Conservation (phyloP, 2,797 vertebrate species). For the Rousettus madagascariensis region DNA sequence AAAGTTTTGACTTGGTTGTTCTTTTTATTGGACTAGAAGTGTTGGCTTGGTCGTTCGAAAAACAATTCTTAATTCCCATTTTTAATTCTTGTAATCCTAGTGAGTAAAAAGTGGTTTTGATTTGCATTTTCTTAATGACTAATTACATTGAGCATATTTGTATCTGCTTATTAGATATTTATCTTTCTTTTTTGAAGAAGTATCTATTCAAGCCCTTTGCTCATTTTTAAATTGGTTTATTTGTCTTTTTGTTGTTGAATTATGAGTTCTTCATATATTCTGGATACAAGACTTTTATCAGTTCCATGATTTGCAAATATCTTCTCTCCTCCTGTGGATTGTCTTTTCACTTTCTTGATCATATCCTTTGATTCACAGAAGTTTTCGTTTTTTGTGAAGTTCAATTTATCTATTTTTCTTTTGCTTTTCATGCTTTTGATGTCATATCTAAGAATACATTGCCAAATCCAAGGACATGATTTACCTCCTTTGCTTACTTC, state of each 20-base stretch:
- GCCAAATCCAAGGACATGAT: not conserved
- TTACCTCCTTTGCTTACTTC: not conserved
- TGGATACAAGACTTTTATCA: not conserved
- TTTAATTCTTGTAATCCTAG: not conserved
- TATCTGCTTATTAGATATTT: not conserved
- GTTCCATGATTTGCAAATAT: not conserved
- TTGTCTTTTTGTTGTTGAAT: not conserved
- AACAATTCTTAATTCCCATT: not conserved
- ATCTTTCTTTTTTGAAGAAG: not conserved
- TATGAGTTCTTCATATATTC: not conserved
- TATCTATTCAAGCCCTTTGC: not conserved
- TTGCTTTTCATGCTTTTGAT: not conserved
- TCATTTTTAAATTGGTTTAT: not conserved
- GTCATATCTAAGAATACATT: not conserved
- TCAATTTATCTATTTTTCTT: not conserved
- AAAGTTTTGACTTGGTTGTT: too few relatives aligned
- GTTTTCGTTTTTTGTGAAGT: not conserved
- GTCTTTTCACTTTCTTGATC: not conserved
- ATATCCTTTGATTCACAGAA: not conserved
- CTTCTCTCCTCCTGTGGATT: not conserved
- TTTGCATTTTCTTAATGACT: constrained; percentile 10
- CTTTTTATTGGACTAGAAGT: too few relatives aligned
- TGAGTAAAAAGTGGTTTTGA: not conserved
- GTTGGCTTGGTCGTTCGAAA: too few relatives aligned
- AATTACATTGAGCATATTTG: not conserved